These are phyloP conservation scores for Pollenia amentaria DNA, from an alignment of 2,888 invertebrate genomes.

Conservation along the genomic window DNA sequence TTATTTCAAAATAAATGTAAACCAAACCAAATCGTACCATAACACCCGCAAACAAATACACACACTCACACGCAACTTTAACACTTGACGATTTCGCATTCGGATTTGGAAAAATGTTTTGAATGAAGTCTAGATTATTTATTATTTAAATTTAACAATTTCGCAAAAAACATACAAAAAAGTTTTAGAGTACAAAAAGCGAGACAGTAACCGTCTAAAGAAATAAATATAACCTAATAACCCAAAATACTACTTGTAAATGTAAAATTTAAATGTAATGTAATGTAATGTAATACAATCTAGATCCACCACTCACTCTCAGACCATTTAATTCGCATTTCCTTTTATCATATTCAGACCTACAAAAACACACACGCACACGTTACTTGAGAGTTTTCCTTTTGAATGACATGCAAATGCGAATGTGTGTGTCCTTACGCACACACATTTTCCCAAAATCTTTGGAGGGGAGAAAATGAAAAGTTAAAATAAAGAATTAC, in stretches of 20 bases:
- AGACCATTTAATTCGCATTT: background rate
- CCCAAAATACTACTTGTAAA: conserved; percentile 69
- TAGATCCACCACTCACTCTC: conserved; percentile 34
- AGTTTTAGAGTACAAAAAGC: background rate
- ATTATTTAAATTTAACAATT: conserved; percentile 59
- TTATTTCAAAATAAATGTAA: conserved; percentile 55
- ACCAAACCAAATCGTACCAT: conserved; percentile 33
- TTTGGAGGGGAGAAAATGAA: conserved; percentile 40
- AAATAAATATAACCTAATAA: conserved; percentile 71
- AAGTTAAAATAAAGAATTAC: conserved; percentile 74
- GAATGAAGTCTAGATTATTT: background rate
- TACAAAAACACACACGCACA: conserved; percentile 30
- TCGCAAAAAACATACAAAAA: conserved; percentile 45
- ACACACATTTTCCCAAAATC: conserved; percentile 40
- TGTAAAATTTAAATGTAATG: conserved; percentile 55
- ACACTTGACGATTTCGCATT: conserved; percentile 56
- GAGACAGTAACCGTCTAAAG: conserved; percentile 38
- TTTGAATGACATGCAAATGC: conserved; percentile 46
- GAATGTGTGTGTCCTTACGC: conserved; percentile 38
- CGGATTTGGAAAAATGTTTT: background rate
- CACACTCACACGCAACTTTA: conserved; percentile 51
- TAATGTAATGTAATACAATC: conserved; percentile 43
- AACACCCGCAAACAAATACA: conserved; percentile 63
- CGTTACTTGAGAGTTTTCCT: conserved; percentile 29
- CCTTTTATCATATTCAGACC: conserved; percentile 18